Base-by-base conservation (phyloP, 2,888 invertebrate genomes). In the Drosophila vallismaia region DNA sequence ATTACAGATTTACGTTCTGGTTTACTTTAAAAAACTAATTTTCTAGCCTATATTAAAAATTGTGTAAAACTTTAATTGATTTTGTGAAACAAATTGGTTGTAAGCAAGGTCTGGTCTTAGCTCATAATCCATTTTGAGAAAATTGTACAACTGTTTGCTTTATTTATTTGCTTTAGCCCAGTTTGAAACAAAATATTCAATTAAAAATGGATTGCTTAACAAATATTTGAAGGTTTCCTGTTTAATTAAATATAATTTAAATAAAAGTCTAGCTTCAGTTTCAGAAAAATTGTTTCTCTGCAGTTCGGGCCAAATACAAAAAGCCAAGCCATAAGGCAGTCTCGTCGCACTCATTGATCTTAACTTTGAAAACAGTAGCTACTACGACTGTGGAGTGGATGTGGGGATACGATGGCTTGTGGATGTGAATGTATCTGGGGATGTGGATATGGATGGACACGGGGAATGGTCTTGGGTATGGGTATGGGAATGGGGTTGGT, bases 321-420 rank as follows among this genome's bases (percentile, higher is more conserved):
- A 71, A 67, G 71, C 71, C 77, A 64, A 72, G 86, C 66, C 76
- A 72, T 38, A 36, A 55, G 68, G 53, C 48, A 60, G 60, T 62
- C 74, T 79, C 85, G 81, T 79, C 82, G 77, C 76, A 76, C 87
- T 82, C 85, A 85, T 88, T 87, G 87, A 88, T 88, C 86, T 88
- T 87, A 86, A 88, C 89, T 87, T 86, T 89, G 88, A 89, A 87
- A 88, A 88, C 88, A 89, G 88, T 88, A 88, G 88, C 87, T 76
- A 86, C 86, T 80, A 86, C 79, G 84, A 53, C 62, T 56, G 74
- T 58, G 76, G 45, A 53, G 58, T 53, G 58, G 56, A 53, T 57
- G 69, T 53, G 52, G 36, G 36, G 54, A 6, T 33, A 14, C n/a
- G 50, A 9, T n/a, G 12, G 31, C 8, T 12, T 51, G 28, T 71